Percentiles rank a stretch among this genome's conserved stretches.
These are phyloP conservation scores for Coremacera marginata DNA, from an alignment of 2,888 invertebrate genomes.

Conservation along the genomic window DNA sequence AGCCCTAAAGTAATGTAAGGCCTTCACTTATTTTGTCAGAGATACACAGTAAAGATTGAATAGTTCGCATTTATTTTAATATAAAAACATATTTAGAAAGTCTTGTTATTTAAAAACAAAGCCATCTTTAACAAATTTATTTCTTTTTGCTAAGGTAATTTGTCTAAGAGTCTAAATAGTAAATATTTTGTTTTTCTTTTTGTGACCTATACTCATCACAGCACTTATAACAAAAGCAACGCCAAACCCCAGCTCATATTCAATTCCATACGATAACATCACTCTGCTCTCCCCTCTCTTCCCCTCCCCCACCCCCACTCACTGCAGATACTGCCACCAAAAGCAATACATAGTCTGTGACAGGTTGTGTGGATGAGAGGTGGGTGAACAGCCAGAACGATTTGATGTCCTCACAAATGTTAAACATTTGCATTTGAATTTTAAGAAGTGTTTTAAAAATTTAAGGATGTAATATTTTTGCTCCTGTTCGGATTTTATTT, in stretches of 20 bases:
- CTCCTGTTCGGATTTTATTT: constrained; percentile 9
- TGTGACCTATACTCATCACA: background rate
- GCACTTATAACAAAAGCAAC: background rate
- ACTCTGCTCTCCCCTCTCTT: too few relatives aligned
- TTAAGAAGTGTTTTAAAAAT: constrained; percentile 35
- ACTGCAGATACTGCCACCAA: background rate
- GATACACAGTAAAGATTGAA: too few relatives aligned
- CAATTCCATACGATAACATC: constrained; percentile 5
- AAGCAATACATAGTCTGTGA: too few relatives aligned
- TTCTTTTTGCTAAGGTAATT: background rate
- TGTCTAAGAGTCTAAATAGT: too few relatives aligned
- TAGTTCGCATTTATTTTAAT: too few relatives aligned
- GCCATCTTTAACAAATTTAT: too few relatives aligned
- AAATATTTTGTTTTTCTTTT: background rate
- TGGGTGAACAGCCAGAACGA: background rate
- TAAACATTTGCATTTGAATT: constrained; percentile 33
- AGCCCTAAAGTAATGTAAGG: too few relatives aligned
- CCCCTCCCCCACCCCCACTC: too few relatives aligned
- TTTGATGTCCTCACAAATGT: constrained; percentile 25
- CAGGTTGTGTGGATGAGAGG: background rate
- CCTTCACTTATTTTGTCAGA: too few relatives aligned
- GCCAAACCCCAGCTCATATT: constrained; percentile 21
- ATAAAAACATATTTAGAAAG: too few relatives aligned
- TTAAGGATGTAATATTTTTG: constrained; percentile 22
- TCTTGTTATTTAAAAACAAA: too few relatives aligned